Evolutionary conservation across 2,797 vertebrate species (phyloP).

Genomic region (Sebastes vulpes): DNA sequence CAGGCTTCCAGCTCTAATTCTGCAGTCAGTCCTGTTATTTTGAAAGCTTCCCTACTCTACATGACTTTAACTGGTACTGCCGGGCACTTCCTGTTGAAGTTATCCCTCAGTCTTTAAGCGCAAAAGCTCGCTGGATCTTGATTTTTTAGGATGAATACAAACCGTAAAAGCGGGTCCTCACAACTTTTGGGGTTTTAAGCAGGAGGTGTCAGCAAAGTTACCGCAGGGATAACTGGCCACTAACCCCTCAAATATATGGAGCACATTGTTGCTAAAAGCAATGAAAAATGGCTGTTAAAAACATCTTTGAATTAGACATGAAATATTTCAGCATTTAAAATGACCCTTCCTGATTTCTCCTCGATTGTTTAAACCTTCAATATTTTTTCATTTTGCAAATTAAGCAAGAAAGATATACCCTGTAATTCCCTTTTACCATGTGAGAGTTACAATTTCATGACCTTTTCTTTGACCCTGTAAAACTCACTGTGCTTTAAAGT

Average conservation of each 20-base stretch:
- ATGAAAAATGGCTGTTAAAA: not conserved
- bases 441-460: not conserved
- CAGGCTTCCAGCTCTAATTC: constrained; percentile 45
- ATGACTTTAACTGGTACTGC: constrained; percentile 35
- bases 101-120: constrained; percentile 5
- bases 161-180: not conserved
- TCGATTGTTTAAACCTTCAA: not conserved
- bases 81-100: constrained; percentile 11
- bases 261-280: constrained; percentile 14
- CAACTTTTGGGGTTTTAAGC: not conserved
- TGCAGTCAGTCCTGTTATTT: constrained; percentile 32
- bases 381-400: constrained; percentile 14
- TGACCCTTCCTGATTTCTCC: not conserved
- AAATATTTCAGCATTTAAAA: not conserved
- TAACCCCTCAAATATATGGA: constrained; percentile 9
- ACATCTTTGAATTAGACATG: constrained; percentile 14
- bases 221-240: too few relatives aligned
- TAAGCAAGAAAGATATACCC: not conserved
- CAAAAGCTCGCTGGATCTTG: not conserved
- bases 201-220: too few relatives aligned
- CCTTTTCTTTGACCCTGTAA: not conserved
- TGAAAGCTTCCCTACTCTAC: constrained; percentile 36
- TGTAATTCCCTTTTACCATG: not conserved
- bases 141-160: not conserved
- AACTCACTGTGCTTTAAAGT: not conserved